phyloP scores from a whole-genome alignment of 2,113 vertebrate species.

The Prunella himalayana region DNA sequence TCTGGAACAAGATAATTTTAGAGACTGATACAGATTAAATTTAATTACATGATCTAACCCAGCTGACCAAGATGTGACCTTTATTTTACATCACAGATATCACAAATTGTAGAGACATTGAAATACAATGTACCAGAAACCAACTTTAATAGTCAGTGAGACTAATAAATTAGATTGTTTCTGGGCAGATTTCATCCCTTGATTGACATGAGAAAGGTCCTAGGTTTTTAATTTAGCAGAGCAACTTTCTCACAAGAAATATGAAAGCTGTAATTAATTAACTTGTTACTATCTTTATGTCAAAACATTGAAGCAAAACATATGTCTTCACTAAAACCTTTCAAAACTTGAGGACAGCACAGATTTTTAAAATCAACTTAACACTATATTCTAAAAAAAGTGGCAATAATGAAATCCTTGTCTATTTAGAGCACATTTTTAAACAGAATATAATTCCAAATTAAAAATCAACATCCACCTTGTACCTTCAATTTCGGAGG shows the following conservation, averaged over 20 bases:
- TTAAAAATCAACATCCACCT: background rate
- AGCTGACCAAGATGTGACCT: background rate
- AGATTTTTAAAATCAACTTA: background rate
- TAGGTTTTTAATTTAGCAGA: conserved; percentile 35
- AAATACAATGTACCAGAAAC: background rate
- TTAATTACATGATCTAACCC: background rate
- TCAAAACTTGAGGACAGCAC: background rate
- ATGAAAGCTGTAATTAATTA: conserved; percentile 48
- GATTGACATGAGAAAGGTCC: conserved; percentile 39
- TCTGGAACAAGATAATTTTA: background rate
- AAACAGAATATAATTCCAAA: background rate
- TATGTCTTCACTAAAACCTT: conserved; percentile 28
- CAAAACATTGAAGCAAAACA: conserved; percentile 37
- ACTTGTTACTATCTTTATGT: conserved; percentile 16
- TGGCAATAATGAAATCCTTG: background rate
- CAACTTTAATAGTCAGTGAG: background rate
- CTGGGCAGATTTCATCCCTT: background rate
- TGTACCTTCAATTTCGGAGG: background rate
- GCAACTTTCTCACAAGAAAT: conserved; percentile 33
- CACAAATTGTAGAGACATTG: background rate
- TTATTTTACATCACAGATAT: background rate
- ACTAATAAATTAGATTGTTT: conserved; percentile 6
- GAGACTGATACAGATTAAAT: background rate
- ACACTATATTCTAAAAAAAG: background rate
- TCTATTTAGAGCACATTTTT: background rate